Evolutionary conservation across 2,888 invertebrate genomes (phyloP).

Genomic region (Aphodius granarius): DNA sequence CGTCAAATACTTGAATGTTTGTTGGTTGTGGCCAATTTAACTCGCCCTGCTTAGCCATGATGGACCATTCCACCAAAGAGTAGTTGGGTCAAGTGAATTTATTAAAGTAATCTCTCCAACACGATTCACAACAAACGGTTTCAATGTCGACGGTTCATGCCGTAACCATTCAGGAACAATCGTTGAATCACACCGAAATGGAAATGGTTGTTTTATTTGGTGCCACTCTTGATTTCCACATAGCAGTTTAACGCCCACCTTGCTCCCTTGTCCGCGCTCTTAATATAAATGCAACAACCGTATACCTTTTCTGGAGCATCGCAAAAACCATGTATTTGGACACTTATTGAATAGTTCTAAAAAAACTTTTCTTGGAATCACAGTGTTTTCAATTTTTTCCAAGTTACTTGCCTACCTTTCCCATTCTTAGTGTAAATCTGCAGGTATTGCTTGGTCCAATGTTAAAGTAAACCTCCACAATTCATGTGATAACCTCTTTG

Average conservation of each 20-base stretch:
- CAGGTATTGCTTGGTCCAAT: conserved; percentile 19
- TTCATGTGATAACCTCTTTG: conserved; percentile 16
- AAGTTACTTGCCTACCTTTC: conserved; percentile 3
- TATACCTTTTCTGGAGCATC: conserved; percentile 24
- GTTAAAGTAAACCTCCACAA: conserved; percentile 19
- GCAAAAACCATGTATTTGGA: conserved; percentile 20
- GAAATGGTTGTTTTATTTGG: no score
- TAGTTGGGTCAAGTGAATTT: background rate
- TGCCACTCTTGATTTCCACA: no score
- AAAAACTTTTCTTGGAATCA: conserved; percentile 5
- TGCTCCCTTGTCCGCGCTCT: no score
- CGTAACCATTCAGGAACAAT: no score
- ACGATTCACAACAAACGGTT: background rate
- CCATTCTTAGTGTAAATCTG: conserved; percentile 11
- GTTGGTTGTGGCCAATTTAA: background rate
- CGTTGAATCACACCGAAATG: no score
- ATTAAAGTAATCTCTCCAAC: background rate
- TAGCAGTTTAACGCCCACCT: no score
- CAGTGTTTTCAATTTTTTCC: conserved; percentile 11
- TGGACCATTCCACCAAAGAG: no score
- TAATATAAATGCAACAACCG: no score
- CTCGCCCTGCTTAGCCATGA: background rate
- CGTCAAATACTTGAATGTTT: no score
- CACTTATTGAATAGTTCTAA: background rate
- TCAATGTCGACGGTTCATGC: no score